Conservation (phyloP, 1,140 invertebrate species). For the Hydropsyche tenuis region DNA sequence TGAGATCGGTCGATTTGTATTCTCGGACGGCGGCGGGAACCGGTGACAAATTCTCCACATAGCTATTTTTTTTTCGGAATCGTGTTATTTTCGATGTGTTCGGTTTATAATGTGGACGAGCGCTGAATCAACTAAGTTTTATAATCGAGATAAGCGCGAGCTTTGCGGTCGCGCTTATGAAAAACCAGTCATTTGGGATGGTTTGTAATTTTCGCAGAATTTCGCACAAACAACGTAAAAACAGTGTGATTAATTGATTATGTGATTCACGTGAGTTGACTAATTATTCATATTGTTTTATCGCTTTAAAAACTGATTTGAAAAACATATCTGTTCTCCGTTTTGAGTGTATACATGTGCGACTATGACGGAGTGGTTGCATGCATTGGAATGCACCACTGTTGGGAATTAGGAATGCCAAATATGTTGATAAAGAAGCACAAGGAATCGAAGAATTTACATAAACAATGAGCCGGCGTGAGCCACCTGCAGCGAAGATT, state of each 20-base stretch:
- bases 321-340: not conserved
- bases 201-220: too few species aligned
- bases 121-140: not conserved
- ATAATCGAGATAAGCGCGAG: too few species aligned
- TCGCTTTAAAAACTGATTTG: not conserved
- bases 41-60: not conserved
- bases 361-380: not conserved
- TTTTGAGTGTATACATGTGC: conserved; percentile 10
- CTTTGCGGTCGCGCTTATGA: too few species aligned
- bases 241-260: too few species aligned
- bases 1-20: conserved; percentile 23
- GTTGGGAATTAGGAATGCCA: conserved; percentile 32
- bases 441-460: conserved; percentile 35
- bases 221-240: too few species aligned
- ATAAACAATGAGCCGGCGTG: conserved; percentile 37
- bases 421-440: conserved; percentile 30
- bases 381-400: conserved; percentile 21
- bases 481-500: conserved; percentile 34
- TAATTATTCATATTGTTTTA: not conserved
- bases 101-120: not conserved
- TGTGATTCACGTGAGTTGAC: not conserved
- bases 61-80: not conserved
- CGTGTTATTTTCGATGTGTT: not conserved
- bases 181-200: too few species aligned
- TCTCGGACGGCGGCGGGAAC: not conserved